Conservation (phyloP, 2,888 invertebrate species). For the Hoplodrina ambigua region DNA sequence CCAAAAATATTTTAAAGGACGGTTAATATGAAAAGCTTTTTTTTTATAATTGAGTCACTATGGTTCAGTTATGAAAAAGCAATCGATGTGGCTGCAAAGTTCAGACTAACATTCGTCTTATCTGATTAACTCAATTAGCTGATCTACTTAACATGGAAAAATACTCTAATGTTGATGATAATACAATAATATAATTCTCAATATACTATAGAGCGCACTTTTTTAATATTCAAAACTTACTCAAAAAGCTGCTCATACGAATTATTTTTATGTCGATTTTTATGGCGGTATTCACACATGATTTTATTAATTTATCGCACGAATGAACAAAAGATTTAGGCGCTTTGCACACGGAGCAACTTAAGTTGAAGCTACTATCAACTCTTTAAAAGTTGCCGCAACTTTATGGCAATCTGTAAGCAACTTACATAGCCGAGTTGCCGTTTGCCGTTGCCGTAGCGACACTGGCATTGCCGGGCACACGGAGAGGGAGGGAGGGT, state of each 20-base stretch:
- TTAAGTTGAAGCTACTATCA: no score
- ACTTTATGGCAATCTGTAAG: no score
- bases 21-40: not conserved
- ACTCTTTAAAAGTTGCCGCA: no score
- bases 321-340: conserved; percentile 46
- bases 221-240: conserved; percentile 18
- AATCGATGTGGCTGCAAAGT: not conserved
- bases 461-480: no score
- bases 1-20: not conserved
- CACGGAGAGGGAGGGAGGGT: no score
- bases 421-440: no score
- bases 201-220: not conserved
- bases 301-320: conserved; percentile 52
- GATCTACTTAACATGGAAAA: not conserved
- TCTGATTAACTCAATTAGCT: conserved; percentile 20
- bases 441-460: no score
- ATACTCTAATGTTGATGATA: not conserved
- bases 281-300: conserved; percentile 29
- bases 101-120: conserved; percentile 11
- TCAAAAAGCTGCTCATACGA: conserved; percentile 10
- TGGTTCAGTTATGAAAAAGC: not conserved
- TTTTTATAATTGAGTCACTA: no score
- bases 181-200: not conserved
- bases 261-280: conserved; percentile 43
- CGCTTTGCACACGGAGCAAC: no score